Base-by-base conservation (phyloP, 2,888 invertebrate genomes). In the Exocentrus adspersus region DNA sequence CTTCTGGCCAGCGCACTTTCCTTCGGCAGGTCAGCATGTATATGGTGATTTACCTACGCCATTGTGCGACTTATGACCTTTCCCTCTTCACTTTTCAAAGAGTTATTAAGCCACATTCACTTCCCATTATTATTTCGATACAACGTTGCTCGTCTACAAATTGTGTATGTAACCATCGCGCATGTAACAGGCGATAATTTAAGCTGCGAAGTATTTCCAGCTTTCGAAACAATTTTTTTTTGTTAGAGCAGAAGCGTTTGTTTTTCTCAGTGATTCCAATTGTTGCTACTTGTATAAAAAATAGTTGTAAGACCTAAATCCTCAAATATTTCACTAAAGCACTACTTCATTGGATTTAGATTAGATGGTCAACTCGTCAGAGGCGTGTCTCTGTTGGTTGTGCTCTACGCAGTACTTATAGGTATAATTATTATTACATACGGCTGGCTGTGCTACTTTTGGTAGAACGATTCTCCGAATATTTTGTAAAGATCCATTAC, bases 91-190 rank as follows among this genome's bases (percentile, higher is more conserved):
- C 32, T 41, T 12, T 17, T 16, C 17, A 17, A n/a, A n/a, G 16
- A 28, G 54, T 54, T 54, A 54, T 54, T 54, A 43, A 54, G 43
- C 42, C 54, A 43, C 54, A 37, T 54, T 54, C 54, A 54, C 54
- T 54, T 54, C 54, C 54, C 43, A 28, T 24, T 54, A 54, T 54
- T 54, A 21, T 54, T 24, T 54, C 28, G 16, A 43, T 42, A 21
- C 43, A 54, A 10, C 42, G 42, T 14, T 17, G 32, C 37, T 19
- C 19, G 16, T 12, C n/a, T 37, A 19, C 53, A 14, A 53, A 41
- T 53, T 41, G 42, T 21, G 10, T 6, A 48, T 14, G 43, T 48
- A 48, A 48, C 24, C 24, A 16, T 5, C 10, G 10, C 12, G 14
- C 12, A 24, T 46, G 14, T 24, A 14, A 14, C 24, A 12, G 5